Base-by-base conservation (phyloP, 2,113 vertebrate species). In the Coryphaenoides rupestris region DNA sequence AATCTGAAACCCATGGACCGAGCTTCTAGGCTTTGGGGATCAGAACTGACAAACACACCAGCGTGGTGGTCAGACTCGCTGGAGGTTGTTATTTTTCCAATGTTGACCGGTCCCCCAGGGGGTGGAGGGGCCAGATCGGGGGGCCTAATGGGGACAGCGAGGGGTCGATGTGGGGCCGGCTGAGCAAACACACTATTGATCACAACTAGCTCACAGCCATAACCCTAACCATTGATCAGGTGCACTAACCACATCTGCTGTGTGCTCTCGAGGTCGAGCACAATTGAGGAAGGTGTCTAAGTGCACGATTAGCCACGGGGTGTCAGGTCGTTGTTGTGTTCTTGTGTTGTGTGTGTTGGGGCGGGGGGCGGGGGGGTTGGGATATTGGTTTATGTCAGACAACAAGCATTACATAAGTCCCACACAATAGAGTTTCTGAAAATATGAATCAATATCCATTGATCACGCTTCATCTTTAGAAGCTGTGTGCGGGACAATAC, bases 161-260 rank as follows among this genome's bases (percentile, higher is more conserved):
- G 21, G 58, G 57, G 57, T 83, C 82, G 58, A 75, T 83, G 33
- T 69, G 53, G 62, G 63, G 61, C 58, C 62, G 28, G 49, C 4
- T 61, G 69, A 76, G 72, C 71, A 63, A 62, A 69, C 68, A 63
- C 63, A 69, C 68, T 80, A 80, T 84, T 77, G 82, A 86, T 82
- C 64, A 55, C 26, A 72, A 19, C 40, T 28, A 55, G 2, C 56
- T 16, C 28, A 53, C n/a, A n/a, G n/a, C n/a, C n/a, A n/a, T n/a
- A n/a, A n/a, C 69, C 67, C 52, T 70, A 70, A 71, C 52, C 58
- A 53, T 63, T 63, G 76, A 76, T 76, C 70, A 50, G 60, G 58
- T 66, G 61, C 61, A 52, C 55, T 57, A 63, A 46, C 60, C 69
- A 62, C 78, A 83, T 66, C 73, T 72, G 83, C 70, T 40, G 74